These are phyloP conservation scores for Siniperca undulata DNA, from an alignment of 2,797 vertebrate species.

Conservation along the genomic window DNA sequence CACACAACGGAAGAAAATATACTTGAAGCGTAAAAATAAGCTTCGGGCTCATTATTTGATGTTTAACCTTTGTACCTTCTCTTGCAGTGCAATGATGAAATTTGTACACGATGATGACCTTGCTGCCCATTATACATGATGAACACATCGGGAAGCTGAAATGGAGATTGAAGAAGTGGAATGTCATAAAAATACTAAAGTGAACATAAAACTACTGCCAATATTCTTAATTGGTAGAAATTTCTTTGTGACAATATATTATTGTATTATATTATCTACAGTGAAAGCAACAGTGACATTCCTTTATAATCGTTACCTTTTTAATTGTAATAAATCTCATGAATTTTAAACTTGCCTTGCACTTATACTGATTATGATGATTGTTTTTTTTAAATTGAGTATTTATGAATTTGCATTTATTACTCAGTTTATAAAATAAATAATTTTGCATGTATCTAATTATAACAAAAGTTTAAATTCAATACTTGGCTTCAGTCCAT, in stretches of 20 bases:
- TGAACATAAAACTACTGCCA: slow-evolving; percentile 13
- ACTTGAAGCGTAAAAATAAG: no score
- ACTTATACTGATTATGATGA: not conserved
- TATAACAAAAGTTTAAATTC: slow-evolving; percentile 26
- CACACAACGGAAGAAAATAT: no score
- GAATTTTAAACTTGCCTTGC: slow-evolving; percentile 1
- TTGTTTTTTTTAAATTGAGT: not conserved
- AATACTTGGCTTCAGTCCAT: not conserved
- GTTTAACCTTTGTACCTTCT: slow-evolving; percentile 26
- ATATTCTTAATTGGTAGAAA: slow-evolving; percentile 1
- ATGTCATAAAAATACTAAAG: not conserved
- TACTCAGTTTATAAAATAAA: not conserved
- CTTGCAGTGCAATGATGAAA: slow-evolving; percentile 83
- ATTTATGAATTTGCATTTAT: slow-evolving; percentile 16
- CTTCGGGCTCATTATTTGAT: not conserved
- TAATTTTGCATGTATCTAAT: not conserved
- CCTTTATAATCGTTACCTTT: not conserved
- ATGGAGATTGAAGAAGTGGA: slow-evolving; percentile 12
- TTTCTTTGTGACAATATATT: slow-evolving; percentile 4
- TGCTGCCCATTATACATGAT: not conserved
- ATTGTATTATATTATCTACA: slow-evolving; percentile 1
- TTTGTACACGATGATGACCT: slow-evolving; percentile 77
- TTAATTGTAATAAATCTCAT: not conserved
- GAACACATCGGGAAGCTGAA: not conserved
- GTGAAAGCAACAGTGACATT: not conserved